Conservation (phyloP, 2,888 invertebrate genomes). For the Esperia sulphurella region DNA sequence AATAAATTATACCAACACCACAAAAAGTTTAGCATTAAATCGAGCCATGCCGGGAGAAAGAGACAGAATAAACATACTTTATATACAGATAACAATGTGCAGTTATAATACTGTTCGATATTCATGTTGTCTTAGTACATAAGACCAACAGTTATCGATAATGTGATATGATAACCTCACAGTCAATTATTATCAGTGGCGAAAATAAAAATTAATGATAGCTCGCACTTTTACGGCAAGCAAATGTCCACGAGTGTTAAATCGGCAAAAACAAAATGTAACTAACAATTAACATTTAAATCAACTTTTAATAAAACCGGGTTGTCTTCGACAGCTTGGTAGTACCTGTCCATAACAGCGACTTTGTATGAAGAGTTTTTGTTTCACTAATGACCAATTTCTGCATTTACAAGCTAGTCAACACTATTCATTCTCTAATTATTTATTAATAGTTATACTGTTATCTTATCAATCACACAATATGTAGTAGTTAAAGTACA, state of each 20-base stretch:
- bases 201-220: slow-evolving; percentile 1
- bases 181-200: not conserved
- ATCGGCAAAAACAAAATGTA: too few species aligned
- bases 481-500: too few species aligned
- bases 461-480: too few species aligned
- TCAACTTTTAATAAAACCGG: too few species aligned
- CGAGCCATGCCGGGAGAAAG: not conserved
- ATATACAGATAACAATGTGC: not conserved
- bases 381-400: not conserved
- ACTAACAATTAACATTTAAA: too few species aligned
- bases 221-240: not conserved
- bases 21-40: not conserved
- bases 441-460: too few species aligned
- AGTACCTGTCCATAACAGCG: not conserved
- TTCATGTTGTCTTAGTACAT: too few species aligned
- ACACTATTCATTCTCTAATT: too few species aligned
- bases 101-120: not conserved
- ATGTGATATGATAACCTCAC: not conserved
- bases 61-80: not conserved
- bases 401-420: too few species aligned
- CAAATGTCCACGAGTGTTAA: too few species aligned
- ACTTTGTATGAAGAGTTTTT: not conserved
- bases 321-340: not conserved
- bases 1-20: not conserved
- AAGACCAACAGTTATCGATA: not conserved